phyloP scores from a whole-genome alignment of 35 echinoderm and acorn worm species.

The Heliocidaris tuberculata region DNA sequence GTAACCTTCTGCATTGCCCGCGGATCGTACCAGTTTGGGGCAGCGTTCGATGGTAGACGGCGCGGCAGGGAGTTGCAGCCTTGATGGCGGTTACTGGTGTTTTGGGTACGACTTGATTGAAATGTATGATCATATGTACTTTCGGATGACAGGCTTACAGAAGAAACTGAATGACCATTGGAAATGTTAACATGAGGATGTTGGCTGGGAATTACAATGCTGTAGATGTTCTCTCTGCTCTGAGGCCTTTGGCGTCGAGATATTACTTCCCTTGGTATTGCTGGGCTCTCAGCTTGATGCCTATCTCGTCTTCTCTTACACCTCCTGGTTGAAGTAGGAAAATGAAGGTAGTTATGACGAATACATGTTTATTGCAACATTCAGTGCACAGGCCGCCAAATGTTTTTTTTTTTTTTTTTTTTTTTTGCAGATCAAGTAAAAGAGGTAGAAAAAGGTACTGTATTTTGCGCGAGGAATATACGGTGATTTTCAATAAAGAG shows the following conservation, averaged over 20 bases:
- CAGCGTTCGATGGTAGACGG: not conserved
- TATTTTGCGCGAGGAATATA: too few relatives aligned
- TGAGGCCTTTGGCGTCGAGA: not conserved
- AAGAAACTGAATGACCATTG: not conserved
- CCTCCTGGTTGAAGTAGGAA: not conserved
- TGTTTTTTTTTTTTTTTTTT: too few relatives aligned
- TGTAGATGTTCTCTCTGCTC: not conserved
- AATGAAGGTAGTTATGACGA: too few relatives aligned
- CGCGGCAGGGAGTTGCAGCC: not conserved
- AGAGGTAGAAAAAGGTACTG: too few relatives aligned
- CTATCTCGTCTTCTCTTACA: not conserved
- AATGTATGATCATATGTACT: not conserved
- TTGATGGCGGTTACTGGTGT: too few relatives aligned
- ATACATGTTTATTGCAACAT: too few relatives aligned
- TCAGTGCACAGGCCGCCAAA: too few relatives aligned
- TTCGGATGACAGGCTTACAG: not conserved
- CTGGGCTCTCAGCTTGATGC: not conserved
- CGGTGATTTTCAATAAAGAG: too few relatives aligned
- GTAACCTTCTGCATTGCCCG: not conserved
- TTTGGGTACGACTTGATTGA: not conserved
- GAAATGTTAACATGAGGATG: not conserved
- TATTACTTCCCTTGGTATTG: not conserved
- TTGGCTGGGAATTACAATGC: not conserved
- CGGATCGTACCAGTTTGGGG: too few relatives aligned
- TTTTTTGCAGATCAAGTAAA: too few relatives aligned